These are phyloP conservation scores for Sminthurinus signatus DNA, from an alignment of 1,140 invertebrate genomes.

Conservation along the genomic window DNA sequence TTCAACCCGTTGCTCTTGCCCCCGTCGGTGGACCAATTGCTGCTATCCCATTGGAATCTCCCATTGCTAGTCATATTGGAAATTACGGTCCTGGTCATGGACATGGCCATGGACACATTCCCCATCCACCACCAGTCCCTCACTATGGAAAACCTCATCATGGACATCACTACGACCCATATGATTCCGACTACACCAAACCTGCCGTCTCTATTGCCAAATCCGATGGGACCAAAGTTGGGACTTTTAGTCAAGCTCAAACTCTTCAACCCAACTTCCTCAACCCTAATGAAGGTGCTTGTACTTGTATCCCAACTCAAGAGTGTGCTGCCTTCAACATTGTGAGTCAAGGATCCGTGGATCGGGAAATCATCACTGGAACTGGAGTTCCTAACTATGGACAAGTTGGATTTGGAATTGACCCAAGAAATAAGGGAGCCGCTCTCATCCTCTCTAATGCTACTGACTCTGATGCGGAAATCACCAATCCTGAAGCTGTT, in stretches of 20 bases:
- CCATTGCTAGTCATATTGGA: neutral
- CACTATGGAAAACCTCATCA: conserved; percentile 15
- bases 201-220: conserved; percentile 8
- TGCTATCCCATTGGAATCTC: conserved; percentile 28
- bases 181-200: conserved; percentile 16
- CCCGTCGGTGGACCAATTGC: conserved; percentile 34
- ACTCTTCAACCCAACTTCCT: conserved; percentile 16
- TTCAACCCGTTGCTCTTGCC: conserved; percentile 38
- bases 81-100: conserved; percentile 7
- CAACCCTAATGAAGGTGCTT: neutral
- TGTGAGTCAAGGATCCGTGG: neutral
- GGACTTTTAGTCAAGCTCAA: conserved; percentile 15
- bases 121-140: conserved; percentile 22
- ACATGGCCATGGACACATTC: conserved; percentile 1
- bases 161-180: neutral
- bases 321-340: conserved; percentile 34
- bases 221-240: conserved; percentile 20
- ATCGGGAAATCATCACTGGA: conserved; percentile 17
- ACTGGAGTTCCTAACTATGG: conserved; percentile 31
- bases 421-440: conserved; percentile 28
- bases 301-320: conserved; percentile 33
- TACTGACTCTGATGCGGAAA: conserved; percentile 14
- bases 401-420: conserved; percentile 36
- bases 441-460: conserved; percentile 29
- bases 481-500: too few relatives aligned